A percentile compares a stretch with the other conserved stretches of the same genome.
Evolutionary conservation across 2,113 vertebrate species (phyloP).

Genomic region (Merops nubicus): DNA sequence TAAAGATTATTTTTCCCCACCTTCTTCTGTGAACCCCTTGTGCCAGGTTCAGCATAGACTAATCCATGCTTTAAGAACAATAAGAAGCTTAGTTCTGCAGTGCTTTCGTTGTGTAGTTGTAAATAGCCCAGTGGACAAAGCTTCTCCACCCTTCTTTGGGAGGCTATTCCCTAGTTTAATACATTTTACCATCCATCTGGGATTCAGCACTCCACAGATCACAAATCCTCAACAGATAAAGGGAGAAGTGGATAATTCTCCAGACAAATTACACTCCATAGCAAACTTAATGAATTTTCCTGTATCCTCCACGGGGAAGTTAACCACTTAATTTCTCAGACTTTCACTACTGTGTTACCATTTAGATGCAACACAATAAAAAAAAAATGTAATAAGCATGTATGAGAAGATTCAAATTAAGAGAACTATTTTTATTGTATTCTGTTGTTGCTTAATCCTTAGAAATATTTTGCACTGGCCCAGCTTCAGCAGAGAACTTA

Average conservation of each 20-base stretch:
- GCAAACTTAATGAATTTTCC: not conserved
- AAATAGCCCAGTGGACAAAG: not conserved
- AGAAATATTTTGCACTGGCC: not conserved
- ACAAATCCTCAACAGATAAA: not conserved
- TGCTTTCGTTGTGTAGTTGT: fast-evolving
- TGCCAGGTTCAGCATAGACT: not conserved
- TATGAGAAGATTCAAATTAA: not conserved
- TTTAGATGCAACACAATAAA: not conserved
- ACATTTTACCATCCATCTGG: not conserved
- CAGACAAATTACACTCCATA: not conserved
- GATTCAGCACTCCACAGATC: not conserved
- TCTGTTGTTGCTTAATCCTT: not conserved
- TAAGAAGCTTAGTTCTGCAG: not conserved
- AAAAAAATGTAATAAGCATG: not conserved
- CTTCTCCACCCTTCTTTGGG: not conserved
- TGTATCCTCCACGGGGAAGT: not conserved
- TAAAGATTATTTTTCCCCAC: not conserved
- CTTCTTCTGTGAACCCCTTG: not conserved
- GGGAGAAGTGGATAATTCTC: not conserved
- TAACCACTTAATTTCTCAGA: not conserved
- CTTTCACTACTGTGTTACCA: not conserved
- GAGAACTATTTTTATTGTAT: not conserved
- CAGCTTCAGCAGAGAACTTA: not conserved
- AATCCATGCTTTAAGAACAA: not conserved
- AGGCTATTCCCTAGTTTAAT: not conserved